Conservation (phyloP, 2,797 vertebrate genomes). For the Sebastes oblongus region DNA sequence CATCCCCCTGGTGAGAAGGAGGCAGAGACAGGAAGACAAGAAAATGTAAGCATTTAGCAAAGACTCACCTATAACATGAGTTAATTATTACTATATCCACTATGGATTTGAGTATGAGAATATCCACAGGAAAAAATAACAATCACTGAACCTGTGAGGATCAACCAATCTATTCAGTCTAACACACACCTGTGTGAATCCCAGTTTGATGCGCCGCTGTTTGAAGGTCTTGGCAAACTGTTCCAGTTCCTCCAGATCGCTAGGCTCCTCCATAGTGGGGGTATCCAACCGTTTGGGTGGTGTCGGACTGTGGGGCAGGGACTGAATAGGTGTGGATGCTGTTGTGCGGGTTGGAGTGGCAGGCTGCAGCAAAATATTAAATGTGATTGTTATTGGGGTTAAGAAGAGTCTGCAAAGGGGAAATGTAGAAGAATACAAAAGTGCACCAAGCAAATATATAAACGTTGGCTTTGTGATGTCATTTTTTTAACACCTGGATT, state of each 20-base stretch:
- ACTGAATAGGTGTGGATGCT: conserved; percentile 92
- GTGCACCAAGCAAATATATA: neutral
- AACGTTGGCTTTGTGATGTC: neutral
- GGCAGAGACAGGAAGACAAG: neutral
- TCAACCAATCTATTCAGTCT: neutral
- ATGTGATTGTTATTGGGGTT: neutral
- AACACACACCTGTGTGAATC: conserved; percentile 95
- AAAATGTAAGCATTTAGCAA: neutral
- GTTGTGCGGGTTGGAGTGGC: conserved; percentile 98
- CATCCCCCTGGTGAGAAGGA: conserved; percentile 70
- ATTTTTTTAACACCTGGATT: neutral
- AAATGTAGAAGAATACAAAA: neutral
- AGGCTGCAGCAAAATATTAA: conserved; percentile 82
- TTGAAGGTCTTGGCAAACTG: conserved; percentile 99
- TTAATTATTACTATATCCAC: neutral
- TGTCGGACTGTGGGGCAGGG: conserved; percentile 95
- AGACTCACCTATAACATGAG: neutral
- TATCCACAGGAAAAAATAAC: neutral
- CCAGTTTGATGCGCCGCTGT: conserved; percentile 99
- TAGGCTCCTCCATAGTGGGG: conserved; percentile 97
- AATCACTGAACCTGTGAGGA: neutral
- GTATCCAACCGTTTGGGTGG: conserved; percentile 98
- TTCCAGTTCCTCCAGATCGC: conserved; percentile 99
- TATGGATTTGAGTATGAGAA: neutral
- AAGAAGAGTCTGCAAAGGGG: neutral